phyloP scores from a whole-genome alignment of 2,113 vertebrate species.

The Erpornis zantholeuca region DNA sequence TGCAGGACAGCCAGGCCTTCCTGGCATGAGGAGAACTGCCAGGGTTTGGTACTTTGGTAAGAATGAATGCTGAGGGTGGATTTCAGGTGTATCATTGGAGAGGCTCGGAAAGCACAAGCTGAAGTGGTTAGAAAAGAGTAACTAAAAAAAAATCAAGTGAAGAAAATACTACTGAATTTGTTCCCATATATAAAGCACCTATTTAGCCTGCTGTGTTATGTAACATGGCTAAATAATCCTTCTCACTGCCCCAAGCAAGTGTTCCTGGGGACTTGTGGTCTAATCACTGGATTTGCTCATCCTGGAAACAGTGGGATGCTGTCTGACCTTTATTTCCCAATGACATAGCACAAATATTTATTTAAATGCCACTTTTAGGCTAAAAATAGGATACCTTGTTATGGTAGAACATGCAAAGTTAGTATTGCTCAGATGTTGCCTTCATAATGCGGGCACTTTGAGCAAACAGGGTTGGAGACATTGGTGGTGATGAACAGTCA shows the following conservation, averaged over 20 bases:
- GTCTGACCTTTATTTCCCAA: conserved; percentile 26
- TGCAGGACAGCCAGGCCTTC: not conserved
- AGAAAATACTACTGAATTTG: not conserved
- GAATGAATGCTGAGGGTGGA: not conserved
- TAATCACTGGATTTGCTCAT: not conserved
- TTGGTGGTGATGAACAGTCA: not conserved
- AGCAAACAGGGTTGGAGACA: conserved; percentile 5
- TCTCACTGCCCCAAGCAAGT: not conserved
- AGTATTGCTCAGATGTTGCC: not conserved
- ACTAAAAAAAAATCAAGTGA: not conserved
- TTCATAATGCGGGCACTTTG: not conserved
- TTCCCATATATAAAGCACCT: not conserved
- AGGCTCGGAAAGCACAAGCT: not conserved
- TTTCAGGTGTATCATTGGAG: not conserved
- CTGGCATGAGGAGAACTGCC: not conserved
- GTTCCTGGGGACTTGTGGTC: not conserved
- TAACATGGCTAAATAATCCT: not conserved
- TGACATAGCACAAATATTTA: conserved; percentile 38
- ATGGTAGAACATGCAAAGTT: not conserved
- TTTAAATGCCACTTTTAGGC: not conserved
- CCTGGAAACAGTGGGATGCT: conserved; percentile 3
- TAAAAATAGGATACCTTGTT: conserved; percentile 23
- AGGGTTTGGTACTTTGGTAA: accelerated
- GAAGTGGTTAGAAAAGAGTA: not conserved
- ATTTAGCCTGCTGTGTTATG: not conserved